These are phyloP conservation scores for Apolygus lucorum DNA, from an alignment of 1,140 invertebrate species.

Conservation along the genomic window DNA sequence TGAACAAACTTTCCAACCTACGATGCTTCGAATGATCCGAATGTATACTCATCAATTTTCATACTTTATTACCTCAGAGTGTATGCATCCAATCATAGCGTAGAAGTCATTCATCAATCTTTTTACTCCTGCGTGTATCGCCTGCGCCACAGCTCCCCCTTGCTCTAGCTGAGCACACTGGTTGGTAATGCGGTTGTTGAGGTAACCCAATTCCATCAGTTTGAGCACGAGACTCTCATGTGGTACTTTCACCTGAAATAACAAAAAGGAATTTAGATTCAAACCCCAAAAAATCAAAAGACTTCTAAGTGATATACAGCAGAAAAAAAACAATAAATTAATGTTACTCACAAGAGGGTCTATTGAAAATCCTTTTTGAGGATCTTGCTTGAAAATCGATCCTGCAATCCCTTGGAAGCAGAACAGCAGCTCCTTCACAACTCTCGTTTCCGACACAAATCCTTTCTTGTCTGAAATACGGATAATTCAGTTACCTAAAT, in stretches of 20 bases:
- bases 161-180: slow-evolving; percentile 56
- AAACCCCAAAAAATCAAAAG: no score
- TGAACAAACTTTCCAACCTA: no score
- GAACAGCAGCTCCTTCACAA: slow-evolving; percentile 70
- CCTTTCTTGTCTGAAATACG: slow-evolving; percentile 25
- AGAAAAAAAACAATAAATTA: no score
- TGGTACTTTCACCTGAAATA: slow-evolving; percentile 26
- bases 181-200: slow-evolving; percentile 67
- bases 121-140: slow-evolving; percentile 74
- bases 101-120: slow-evolving; percentile 81
- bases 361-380: slow-evolving; percentile 56
- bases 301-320: no score
- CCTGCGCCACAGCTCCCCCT: slow-evolving; percentile 74
- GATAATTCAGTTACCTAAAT: no score
- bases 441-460: slow-evolving; percentile 40
- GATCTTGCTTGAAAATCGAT: slow-evolving; percentile 59
- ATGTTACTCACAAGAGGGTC: slow-evolving; percentile 48
- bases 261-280: no score
- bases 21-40: no score
- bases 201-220: slow-evolving; percentile 75
- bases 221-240: slow-evolving; percentile 38
- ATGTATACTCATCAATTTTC: no score
- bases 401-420: slow-evolving; percentile 75
- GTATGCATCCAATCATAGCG: slow-evolving; percentile 74
- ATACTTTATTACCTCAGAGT: slow-evolving; percentile 39